Percentiles rank a stretch among this genome's conserved stretches.
These are phyloP conservation scores for Clupea harengus DNA, from an alignment of 2,113 vertebrate genomes.

Conservation along the genomic window DNA sequence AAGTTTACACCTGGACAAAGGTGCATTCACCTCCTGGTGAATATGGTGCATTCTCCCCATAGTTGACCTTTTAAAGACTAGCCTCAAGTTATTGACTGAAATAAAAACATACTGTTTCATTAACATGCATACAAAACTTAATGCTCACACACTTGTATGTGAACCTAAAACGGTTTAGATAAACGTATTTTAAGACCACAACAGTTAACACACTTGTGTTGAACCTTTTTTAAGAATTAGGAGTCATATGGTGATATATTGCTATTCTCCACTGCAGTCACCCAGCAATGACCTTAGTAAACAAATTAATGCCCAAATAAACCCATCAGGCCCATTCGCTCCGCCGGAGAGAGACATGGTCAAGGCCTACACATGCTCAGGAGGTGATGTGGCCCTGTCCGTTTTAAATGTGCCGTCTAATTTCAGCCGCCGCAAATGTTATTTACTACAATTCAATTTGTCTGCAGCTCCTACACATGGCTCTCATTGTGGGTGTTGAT, in stretches of 20 bases:
- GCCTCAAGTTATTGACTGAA: not conserved
- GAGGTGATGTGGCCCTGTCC: not conserved
- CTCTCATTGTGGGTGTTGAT: slow-evolving; percentile 19
- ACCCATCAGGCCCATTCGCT: not conserved
- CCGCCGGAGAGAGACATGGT: not conserved
- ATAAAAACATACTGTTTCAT: not conserved
- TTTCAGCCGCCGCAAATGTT: slow-evolving; percentile 23
- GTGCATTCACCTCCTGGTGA: not conserved
- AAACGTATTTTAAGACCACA: not conserved
- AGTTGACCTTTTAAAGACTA: not conserved
- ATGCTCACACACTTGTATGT: not conserved
- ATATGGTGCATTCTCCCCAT: not conserved
- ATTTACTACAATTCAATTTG: slow-evolving; percentile 37
- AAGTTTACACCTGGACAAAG: not conserved
- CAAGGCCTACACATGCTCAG: not conserved
- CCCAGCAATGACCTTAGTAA: not conserved
- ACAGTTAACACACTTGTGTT: not conserved
- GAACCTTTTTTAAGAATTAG: not conserved
- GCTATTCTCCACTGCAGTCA: slow-evolving; percentile 12
- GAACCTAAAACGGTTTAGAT: not conserved
- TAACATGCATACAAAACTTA: not conserved
- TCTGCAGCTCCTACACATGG: slow-evolving; percentile 22
- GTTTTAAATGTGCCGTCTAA: not conserved
- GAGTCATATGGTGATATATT: not conserved
- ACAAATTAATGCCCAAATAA: not conserved